Evolutionary conservation across 2,888 invertebrate genomes (phyloP).

Genomic region (Neoitamus cyanurus): DNA sequence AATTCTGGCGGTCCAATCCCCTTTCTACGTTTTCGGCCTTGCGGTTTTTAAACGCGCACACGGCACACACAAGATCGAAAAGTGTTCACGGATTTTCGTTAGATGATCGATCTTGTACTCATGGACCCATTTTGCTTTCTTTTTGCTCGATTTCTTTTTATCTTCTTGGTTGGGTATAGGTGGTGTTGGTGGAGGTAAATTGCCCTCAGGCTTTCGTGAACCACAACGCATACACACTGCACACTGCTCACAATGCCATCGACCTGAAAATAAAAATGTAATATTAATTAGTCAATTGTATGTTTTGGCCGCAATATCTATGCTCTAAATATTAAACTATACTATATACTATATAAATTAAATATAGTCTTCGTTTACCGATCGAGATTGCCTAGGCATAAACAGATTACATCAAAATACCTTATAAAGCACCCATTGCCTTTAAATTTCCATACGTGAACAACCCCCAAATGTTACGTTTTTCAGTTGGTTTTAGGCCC

Average conservation of each 20-base stretch:
- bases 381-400: no score
- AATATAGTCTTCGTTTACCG: no score
- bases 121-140: constrained; percentile 61
- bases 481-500: no score
- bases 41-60: constrained; percentile 60
- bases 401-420: no score
- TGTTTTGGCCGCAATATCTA: neutral
- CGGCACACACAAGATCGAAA: constrained; percentile 71
- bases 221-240: constrained; percentile 76
- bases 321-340: no score
- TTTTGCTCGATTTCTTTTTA: constrained; percentile 62
- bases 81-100: constrained; percentile 64
- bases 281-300: neutral
- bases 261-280: constrained; percentile 65
- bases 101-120: constrained; percentile 65
- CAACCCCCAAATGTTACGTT: no score
- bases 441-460: no score
- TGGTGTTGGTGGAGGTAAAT: constrained; percentile 54
- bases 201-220: constrained; percentile 68
- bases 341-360: no score
- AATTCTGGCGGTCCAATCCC: constrained; percentile 1
- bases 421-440: no score
- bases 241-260: constrained; percentile 90
- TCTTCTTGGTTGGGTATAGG: constrained; percentile 61
- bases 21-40: constrained; percentile 21